A percentile compares a stretch with the other conserved stretches of the same genome.
These are phyloP conservation scores for Platysternon megacephalum DNA, from an alignment of 2,113 vertebrate genomes.

Conservation along the genomic window DNA sequence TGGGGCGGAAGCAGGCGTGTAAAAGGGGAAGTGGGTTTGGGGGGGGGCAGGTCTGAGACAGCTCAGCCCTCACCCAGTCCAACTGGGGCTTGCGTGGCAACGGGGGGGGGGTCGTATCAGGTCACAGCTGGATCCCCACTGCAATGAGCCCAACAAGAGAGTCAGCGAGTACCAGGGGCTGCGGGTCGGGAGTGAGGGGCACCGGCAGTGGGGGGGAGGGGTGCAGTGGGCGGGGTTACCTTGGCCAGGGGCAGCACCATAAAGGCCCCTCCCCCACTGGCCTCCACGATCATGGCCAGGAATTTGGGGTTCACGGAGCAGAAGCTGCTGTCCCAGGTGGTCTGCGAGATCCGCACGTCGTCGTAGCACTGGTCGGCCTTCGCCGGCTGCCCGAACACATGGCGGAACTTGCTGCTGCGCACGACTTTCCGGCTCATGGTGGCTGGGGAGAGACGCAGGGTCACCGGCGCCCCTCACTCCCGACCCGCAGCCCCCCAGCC, in stretches of 20 bases:
- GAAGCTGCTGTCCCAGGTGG: conserved; percentile 94
- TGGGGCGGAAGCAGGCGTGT: neutral
- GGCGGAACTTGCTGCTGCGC: conserved; percentile 96
- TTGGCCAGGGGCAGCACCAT: conserved; percentile 91
- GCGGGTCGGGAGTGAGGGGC: no score
- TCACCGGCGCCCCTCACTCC: neutral
- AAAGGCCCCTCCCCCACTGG: conserved; percentile 92
- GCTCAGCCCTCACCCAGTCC: neutral
- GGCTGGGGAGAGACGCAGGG: neutral
- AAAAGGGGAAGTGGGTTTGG: neutral
- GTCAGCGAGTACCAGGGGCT: no score
- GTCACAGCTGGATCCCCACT: neutral
- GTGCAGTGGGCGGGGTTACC: conserved; percentile 67
- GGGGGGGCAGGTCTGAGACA: neutral
- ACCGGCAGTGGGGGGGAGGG: no score
- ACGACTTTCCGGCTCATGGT: conserved; percentile 85
- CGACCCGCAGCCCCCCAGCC: no score
- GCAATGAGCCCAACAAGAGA: no score
- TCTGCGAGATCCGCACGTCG: conserved; percentile 91
- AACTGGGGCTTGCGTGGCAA: neutral
- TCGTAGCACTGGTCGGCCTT: conserved; percentile 95
- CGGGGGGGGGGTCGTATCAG: neutral
- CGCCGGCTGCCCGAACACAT: conserved; percentile 93
- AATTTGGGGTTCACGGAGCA: conserved; percentile 93
- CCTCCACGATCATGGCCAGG: conserved; percentile 91